A percentile compares a stretch with the other conserved stretches of the same genome.
Evolutionary conservation across 2,888 invertebrate genomes (phyloP).

Genomic region (Epirrhoe alternata): DNA sequence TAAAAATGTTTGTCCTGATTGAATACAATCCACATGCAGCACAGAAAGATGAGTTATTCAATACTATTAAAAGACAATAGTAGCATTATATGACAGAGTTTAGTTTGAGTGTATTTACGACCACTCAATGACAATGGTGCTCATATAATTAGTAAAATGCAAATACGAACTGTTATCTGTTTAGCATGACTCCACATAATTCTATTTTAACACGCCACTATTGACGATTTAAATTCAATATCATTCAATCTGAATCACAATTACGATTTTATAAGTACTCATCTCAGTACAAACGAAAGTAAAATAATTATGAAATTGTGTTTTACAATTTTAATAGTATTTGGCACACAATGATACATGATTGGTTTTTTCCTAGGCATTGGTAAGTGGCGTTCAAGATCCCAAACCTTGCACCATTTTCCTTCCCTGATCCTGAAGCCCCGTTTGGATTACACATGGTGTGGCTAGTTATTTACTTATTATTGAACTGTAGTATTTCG

Average conservation of each 20-base stretch:
- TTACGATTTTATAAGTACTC: background rate
- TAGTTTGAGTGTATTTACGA: background rate
- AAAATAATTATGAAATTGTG: background rate
- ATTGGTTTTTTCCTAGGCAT: conserved; percentile 62
- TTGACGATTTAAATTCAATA: conserved; percentile 2
- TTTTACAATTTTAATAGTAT: conserved; percentile 1
- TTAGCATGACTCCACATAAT: conserved; percentile 13
- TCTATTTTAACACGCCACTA: background rate
- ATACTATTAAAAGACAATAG: no score
- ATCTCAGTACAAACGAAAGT: no score
- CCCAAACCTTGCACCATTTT: conserved; percentile 43
- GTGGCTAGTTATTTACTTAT: conserved; percentile 19
- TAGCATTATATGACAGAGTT: background rate
- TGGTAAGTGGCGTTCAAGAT: conserved; percentile 66
- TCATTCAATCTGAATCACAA: background rate
- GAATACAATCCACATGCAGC: no score
- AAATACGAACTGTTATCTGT: conserved; percentile 3
- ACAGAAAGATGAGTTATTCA: no score
- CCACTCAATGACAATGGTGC: conserved; percentile 1
- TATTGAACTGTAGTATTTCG: background rate
- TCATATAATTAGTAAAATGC: conserved; percentile 15
- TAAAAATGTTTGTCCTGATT: no score
- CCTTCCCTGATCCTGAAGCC: conserved; percentile 48
- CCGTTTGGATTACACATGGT: conserved; percentile 53
- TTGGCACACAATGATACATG: conserved; percentile 44